These are phyloP conservation scores for Buceros bicornis DNA, from an alignment of 2,797 vertebrate genomes.

Conservation along the genomic window DNA sequence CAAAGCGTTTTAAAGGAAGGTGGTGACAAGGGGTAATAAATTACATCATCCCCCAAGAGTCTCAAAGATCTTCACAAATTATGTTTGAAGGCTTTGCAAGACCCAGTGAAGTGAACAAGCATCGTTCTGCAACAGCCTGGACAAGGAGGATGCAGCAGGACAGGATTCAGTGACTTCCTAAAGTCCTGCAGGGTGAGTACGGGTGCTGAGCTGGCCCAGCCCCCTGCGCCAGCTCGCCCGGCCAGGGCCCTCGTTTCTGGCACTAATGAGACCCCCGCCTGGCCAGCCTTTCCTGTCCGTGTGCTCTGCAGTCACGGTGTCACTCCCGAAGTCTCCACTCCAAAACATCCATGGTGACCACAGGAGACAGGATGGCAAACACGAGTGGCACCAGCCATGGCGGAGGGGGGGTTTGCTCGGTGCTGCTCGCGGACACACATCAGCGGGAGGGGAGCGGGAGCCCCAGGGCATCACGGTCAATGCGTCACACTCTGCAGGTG, in stretches of 20 bases:
- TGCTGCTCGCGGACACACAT: neutral
- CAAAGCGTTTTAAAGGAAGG: no score
- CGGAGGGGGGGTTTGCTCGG: neutral
- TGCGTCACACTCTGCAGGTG: neutral
- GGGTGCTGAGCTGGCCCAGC: neutral
- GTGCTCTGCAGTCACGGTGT: neutral
- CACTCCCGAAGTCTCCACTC: neutral
- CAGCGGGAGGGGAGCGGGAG: neutral
- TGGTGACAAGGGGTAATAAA: neutral
- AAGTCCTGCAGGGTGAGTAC: accelerated
- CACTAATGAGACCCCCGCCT: neutral
- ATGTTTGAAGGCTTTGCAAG: neutral
- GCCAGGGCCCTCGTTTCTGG: neutral
- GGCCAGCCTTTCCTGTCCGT: neutral
- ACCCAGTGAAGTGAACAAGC: neutral
- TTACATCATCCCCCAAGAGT: neutral
- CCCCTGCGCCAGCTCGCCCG: neutral
- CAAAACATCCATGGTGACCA: no score
- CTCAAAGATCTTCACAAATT: neutral
- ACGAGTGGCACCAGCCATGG: accelerated
- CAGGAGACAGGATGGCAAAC: no score
- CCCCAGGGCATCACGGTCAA: neutral
- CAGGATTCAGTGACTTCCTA: neutral
- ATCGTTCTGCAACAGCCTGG: neutral
- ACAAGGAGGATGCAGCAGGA: neutral